These are phyloP conservation scores for Catharus bicknelli DNA, from an alignment of 2,113 vertebrate genomes.

Conservation along the genomic window DNA sequence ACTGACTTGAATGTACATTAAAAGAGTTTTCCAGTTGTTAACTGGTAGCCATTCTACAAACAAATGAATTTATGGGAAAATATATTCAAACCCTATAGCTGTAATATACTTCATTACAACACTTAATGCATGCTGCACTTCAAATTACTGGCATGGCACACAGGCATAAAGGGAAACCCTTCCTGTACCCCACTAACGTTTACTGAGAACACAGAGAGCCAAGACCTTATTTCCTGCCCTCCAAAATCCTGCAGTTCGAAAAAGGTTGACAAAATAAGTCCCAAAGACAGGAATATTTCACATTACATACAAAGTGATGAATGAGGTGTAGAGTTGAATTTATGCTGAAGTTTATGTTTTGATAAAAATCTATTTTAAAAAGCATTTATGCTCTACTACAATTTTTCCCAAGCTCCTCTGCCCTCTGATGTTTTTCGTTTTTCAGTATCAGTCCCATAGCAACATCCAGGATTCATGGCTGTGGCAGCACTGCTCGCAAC, in stretches of 20 bases:
- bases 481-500: neutral
- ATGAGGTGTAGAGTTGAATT: conserved; percentile 24
- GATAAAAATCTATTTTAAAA: conserved; percentile 58
- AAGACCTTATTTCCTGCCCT: neutral
- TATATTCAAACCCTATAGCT: neutral
- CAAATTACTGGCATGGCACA: neutral
- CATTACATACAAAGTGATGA: conserved; percentile 21
- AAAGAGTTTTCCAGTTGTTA: neutral
- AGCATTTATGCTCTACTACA: conserved; percentile 2
- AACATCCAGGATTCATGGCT: conserved; percentile 44
- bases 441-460: conserved; percentile 46
- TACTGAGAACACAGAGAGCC: neutral
- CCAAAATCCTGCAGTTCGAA: neutral
- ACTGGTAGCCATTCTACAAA: neutral
- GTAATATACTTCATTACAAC: neutral
- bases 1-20: neutral
- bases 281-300: conserved; percentile 16
- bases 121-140: neutral
- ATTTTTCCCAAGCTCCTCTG: conserved; percentile 65
- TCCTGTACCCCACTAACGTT: neutral
- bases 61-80: neutral
- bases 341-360: conserved; percentile 51
- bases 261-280: conserved; percentile 24
- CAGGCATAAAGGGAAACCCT: neutral
- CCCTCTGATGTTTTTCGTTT: conserved; percentile 51